These are phyloP conservation scores for Delichon dasypus DNA, from an alignment of 2,797 vertebrate genomes.

Conservation along the genomic window DNA sequence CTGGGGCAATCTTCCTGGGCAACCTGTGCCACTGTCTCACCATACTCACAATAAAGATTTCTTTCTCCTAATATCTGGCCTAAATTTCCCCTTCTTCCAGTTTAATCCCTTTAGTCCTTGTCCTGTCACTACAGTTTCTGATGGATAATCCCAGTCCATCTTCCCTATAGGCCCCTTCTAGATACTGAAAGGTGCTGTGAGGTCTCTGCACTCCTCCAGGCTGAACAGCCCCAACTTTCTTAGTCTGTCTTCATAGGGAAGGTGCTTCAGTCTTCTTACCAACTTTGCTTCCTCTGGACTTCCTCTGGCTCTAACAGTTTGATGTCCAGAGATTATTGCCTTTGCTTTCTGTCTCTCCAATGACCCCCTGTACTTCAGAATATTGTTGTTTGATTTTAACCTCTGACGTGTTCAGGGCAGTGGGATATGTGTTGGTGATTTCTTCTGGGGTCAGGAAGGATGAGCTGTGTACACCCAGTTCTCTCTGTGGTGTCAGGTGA, in stretches of 20 bases:
- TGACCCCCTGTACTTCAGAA: neutral
- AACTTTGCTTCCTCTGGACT: neutral
- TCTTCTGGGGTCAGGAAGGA: neutral
- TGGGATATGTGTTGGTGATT: neutral
- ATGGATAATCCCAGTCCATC: neutral
- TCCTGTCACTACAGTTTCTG: neutral
- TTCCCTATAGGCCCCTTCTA: neutral
- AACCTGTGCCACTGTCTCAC: neutral
- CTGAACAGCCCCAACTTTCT: neutral
- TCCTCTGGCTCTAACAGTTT: neutral
- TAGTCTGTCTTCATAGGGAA: neutral
- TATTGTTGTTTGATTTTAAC: neutral
- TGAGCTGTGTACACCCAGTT: neutral
- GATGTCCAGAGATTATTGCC: neutral
- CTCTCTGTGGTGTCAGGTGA: neutral
- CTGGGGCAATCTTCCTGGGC: neutral
- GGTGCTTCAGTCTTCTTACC: neutral
- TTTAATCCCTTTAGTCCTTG: neutral
- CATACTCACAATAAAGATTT: neutral
- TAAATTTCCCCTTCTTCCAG: neutral
- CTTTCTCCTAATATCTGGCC: neutral
- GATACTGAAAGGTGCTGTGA: neutral
- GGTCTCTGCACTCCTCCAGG: neutral
- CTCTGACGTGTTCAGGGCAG: rapidly evolving
- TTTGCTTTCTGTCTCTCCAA: neutral